Conservation (phyloP, 2,888 invertebrate genomes). For the Helicoverpa assulta region DNA sequence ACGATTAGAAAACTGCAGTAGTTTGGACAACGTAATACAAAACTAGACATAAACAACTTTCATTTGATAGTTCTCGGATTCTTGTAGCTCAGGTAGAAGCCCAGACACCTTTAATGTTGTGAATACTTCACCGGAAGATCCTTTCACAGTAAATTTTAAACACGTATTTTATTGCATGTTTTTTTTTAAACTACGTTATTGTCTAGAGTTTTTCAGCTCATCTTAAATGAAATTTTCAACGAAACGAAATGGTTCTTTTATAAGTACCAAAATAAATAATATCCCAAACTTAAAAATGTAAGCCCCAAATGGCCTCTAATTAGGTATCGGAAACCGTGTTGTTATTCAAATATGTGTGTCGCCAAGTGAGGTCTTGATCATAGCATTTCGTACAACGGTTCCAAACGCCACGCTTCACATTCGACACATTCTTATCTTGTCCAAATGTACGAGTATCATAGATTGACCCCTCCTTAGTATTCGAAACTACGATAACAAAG, state of each 20-base stretch:
- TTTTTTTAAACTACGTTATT: slow-evolving; percentile 4
- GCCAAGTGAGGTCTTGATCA: slow-evolving; percentile 43
- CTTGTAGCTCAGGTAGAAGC: slow-evolving; percentile 70
- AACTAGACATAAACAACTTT: slow-evolving; percentile 74
- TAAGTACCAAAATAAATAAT: neutral
- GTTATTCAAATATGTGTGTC: slow-evolving; percentile 48
- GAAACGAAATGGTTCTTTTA: neutral
- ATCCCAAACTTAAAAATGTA: slow-evolving; percentile 11
- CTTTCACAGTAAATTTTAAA: slow-evolving; percentile 54
- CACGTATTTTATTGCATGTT: slow-evolving; percentile 45
- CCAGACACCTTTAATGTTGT: slow-evolving; percentile 56
- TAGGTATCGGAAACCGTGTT: slow-evolving; percentile 34
- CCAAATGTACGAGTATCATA: slow-evolving; percentile 23
- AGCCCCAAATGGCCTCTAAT: slow-evolving; percentile 28
- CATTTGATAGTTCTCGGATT: slow-evolving; percentile 70
- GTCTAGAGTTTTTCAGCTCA: slow-evolving; percentile 3
- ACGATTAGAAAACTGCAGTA: slow-evolving; percentile 19
- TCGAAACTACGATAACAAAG: slow-evolving; percentile 14
- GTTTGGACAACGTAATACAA: slow-evolving; percentile 61
- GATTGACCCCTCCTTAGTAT: slow-evolving; percentile 16
- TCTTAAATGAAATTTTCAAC: slow-evolving; percentile 1
- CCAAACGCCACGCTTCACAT: slow-evolving; percentile 19
- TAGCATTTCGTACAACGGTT: slow-evolving; percentile 34
- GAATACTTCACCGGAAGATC: slow-evolving; percentile 58
- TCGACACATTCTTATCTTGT: slow-evolving; percentile 42